A percentile compares a stretch with the other conserved stretches of the same genome.
Conservation (phyloP, 2,888 invertebrate genomes). For the Melinaea marsaeus region DNA sequence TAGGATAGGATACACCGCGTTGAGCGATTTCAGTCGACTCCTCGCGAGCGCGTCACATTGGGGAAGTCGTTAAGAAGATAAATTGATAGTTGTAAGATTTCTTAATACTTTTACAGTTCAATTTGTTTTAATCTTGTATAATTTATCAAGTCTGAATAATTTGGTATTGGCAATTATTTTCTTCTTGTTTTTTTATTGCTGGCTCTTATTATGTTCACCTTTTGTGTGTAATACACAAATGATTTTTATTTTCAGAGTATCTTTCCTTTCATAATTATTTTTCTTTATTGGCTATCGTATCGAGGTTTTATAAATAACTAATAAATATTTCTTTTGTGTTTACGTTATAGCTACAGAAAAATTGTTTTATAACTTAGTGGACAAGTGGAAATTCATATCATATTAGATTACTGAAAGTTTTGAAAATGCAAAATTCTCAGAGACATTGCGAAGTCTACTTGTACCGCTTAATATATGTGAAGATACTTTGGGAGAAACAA, state of each 20-base stretch:
- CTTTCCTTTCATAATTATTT: no score
- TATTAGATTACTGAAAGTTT: neutral
- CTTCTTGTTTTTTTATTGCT: no score
- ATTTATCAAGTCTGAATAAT: neutral
- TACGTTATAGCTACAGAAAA: no score
- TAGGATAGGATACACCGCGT: slow-evolving; percentile 31
- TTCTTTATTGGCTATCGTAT: no score
- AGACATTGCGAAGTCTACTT: slow-evolving; percentile 50
- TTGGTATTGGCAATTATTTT: no score
- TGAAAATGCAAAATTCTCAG: slow-evolving; percentile 47
- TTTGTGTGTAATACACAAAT: no score
- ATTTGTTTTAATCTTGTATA: slow-evolving; percentile 13
- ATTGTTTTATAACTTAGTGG: no score
- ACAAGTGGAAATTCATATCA: neutral
- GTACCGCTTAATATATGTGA: slow-evolving; percentile 45
- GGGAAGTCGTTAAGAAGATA: slow-evolving; percentile 72
- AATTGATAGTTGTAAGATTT: slow-evolving; percentile 59
- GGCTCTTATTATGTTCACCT: no score
- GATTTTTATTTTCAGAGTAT: no score
- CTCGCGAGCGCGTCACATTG: slow-evolving; percentile 50
- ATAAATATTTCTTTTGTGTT: no score
- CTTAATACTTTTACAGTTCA: slow-evolving; percentile 59
- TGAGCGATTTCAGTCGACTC: slow-evolving; percentile 24
- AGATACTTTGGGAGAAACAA: slow-evolving; percentile 53
- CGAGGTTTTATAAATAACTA: no score